These are phyloP conservation scores for Meriones unguiculatus DNA, from an alignment of 2,113 vertebrate species.

Conservation along the genomic window DNA sequence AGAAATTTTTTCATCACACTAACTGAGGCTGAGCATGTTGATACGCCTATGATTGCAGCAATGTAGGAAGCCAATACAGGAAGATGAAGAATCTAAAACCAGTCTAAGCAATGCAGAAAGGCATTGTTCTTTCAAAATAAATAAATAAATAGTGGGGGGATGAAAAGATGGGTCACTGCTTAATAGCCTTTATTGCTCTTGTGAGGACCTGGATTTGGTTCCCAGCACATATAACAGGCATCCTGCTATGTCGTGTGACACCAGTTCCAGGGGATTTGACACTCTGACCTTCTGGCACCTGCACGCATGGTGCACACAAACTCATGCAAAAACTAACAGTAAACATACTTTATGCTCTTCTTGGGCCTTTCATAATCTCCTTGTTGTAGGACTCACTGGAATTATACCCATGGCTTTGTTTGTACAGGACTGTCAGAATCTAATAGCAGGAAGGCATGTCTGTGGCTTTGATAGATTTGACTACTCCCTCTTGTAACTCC, in stretches of 20 bases:
- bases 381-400: neutral
- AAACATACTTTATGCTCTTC: neutral
- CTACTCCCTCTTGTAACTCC: neutral
- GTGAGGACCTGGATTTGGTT: neutral
- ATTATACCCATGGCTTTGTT: neutral
- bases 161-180: neutral
- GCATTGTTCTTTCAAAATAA: neutral
- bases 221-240: neutral
- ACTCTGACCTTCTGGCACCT: neutral
- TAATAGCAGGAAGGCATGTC: neutral
- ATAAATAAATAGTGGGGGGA: neutral
- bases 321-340: neutral
- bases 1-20: neutral
- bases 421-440: neutral
- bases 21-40: neutral
- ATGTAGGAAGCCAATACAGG: neutral
- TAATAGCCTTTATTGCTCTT: neutral
- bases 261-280: neutral
- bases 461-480: neutral
- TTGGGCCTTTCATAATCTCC: neutral
- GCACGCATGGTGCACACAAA: neutral
- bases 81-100: neutral
- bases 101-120: neutral
- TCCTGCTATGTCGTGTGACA: neutral
- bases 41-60: neutral